A percentile compares a stretch with the other conserved stretches of the same genome.
These are phyloP conservation scores for Hepsetus odoe DNA, from an alignment of 2,113 vertebrate genomes.

Conservation along the genomic window DNA sequence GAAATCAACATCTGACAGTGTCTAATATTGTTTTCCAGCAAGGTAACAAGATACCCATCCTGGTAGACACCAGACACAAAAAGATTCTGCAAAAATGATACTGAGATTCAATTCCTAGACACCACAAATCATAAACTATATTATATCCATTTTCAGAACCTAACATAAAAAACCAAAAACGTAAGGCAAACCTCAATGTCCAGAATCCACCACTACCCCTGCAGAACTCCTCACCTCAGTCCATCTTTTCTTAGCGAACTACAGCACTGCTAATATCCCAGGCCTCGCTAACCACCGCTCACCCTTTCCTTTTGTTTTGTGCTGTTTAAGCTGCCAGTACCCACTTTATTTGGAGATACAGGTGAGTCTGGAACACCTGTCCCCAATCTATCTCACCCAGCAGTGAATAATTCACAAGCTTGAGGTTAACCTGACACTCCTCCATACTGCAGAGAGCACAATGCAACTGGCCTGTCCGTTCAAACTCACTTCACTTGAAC, in stretches of 20 bases:
- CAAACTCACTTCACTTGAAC: background rate
- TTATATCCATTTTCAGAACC: too few species aligned
- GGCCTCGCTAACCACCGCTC: background rate
- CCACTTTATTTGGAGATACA: background rate
- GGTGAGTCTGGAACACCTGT: slow-evolving; percentile 23
- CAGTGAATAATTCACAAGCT: slow-evolving; percentile 72
- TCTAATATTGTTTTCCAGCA: too few species aligned
- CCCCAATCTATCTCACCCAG: slow-evolving; percentile 5
- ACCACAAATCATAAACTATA: too few species aligned
- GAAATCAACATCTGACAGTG: too few species aligned
- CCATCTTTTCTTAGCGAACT: background rate
- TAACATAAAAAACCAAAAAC: too few species aligned
- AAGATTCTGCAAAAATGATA: too few species aligned
- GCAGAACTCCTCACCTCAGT: background rate
- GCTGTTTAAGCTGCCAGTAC: slow-evolving; percentile 27
- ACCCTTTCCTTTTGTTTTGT: background rate
- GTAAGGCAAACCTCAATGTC: background rate
- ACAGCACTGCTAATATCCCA: background rate
- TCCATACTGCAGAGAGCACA: slow-evolving; percentile 48
- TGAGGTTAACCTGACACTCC: slow-evolving; percentile 62
- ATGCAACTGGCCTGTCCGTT: slow-evolving; percentile 4
- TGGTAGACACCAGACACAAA: too few species aligned
- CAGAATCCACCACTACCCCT: background rate
- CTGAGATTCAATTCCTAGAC: too few species aligned
- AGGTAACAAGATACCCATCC: too few species aligned